Percentiles rank a stretch among this genome's conserved stretches.
Evolutionary conservation across 2,888 invertebrate genomes (phyloP).

Genomic region (Cremastinae sp.): DNA sequence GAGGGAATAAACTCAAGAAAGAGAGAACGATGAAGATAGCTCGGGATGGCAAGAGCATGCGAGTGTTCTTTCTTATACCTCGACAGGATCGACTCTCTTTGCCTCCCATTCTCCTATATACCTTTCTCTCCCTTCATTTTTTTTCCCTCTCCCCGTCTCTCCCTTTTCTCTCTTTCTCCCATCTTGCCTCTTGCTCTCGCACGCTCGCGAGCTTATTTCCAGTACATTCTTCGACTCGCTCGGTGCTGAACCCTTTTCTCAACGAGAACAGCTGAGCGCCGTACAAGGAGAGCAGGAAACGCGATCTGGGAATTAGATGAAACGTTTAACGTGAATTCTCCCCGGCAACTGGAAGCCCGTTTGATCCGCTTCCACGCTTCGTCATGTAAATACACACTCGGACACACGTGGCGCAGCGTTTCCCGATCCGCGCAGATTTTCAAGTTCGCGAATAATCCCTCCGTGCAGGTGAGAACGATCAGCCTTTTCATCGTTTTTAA

Average conservation of each 20-base stretch:
- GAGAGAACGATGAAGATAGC: constrained; percentile 55
- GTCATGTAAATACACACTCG: constrained; percentile 9
- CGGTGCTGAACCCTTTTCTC: constrained; percentile 7
- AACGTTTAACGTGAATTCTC: constrained; percentile 58
- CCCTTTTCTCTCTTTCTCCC: neutral
- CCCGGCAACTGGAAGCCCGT: constrained; percentile 21
- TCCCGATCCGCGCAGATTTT: neutral
- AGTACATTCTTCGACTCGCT: constrained; percentile 21
- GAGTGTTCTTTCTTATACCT: constrained; percentile 24
- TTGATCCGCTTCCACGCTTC: constrained; percentile 4
- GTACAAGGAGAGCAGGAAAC: constrained; percentile 46
- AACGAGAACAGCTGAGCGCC: neutral
- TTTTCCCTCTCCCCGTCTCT: too few species aligned
- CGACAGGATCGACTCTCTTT: neutral
- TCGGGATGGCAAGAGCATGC: constrained; percentile 47
- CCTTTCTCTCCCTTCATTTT: constrained; percentile 3
- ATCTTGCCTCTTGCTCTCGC: neutral
- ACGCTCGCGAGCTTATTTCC: neutral
- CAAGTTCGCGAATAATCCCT: constrained; percentile 43
- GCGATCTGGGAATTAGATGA: constrained; percentile 68
- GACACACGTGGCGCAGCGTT: constrained; percentile 1
- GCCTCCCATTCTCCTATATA: constrained; percentile 2
- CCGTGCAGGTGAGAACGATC: neutral
- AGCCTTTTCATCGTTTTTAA: too few species aligned
- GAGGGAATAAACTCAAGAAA: constrained; percentile 44